Evolutionary conservation across 2,888 invertebrate genomes (phyloP).

Genomic region (Lacanobia oleracea): DNA sequence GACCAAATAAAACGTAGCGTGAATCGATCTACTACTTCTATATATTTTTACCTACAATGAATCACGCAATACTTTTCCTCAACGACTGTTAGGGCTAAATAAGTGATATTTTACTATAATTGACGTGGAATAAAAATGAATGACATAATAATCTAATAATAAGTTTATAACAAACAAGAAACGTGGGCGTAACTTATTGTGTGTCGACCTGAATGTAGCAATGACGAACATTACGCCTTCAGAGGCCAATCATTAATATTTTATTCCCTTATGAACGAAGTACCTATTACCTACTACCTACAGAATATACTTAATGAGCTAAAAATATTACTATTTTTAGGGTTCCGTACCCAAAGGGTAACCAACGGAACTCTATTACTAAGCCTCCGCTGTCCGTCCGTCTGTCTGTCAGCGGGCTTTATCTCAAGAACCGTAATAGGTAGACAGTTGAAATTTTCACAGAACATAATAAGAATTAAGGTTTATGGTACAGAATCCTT

Average conservation of each 20-base stretch:
- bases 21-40: not conserved
- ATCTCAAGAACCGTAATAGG: no score
- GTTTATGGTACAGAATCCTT: no score
- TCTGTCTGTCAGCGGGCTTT: no score
- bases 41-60: not conserved
- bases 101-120: not conserved
- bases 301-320: not conserved
- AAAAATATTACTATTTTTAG: not conserved
- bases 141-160: slow-evolving; percentile 27
- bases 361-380: no score
- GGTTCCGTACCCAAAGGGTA: no score
- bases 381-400: no score
- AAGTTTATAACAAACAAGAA: slow-evolving; percentile 12
- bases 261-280: not conserved
- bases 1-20: no score
- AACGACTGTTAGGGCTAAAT: not conserved
- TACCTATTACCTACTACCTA: not conserved
- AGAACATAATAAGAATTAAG: no score
- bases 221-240: slow-evolving; percentile 32
- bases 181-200: slow-evolving; percentile 37
- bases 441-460: no score
- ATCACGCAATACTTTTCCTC: not conserved
- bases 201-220: slow-evolving; percentile 5
- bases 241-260: not conserved
- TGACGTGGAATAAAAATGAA: slow-evolving; percentile 1